These are phyloP conservation scores for Octopus sinensis DNA, from an alignment of 1,140 invertebrate genomes.

Conservation along the genomic window DNA sequence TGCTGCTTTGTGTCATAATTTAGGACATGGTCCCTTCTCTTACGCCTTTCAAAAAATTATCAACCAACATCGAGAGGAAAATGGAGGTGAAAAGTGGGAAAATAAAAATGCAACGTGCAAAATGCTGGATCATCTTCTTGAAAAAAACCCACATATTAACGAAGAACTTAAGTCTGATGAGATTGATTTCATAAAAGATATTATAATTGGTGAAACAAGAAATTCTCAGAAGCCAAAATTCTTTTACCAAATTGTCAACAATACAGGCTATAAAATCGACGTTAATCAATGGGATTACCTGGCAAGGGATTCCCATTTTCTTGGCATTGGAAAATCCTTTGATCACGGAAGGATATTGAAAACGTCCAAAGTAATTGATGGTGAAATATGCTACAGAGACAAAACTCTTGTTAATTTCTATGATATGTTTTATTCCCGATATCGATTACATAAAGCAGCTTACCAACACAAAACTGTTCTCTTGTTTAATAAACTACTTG, in stretches of 20 bases:
- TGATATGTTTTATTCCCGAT: conserved; percentile 59
- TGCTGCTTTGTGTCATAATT: conserved; percentile 69
- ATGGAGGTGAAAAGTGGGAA: neutral
- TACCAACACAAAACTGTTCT: conserved; percentile 61
- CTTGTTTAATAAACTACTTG: conserved; percentile 59
- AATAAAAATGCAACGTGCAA: neutral
- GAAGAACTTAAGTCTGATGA: neutral
- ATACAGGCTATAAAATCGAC: conserved; percentile 66
- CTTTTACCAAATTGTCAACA: conserved; percentile 65
- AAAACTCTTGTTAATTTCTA: conserved; percentile 57
- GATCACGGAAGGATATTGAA: conserved; percentile 57
- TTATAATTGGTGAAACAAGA: neutral
- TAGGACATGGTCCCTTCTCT: conserved; percentile 58
- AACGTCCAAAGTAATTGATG: conserved; percentile 51
- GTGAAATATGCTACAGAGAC: conserved; percentile 57
- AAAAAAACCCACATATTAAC: neutral
- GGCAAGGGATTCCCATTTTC: conserved; percentile 62
- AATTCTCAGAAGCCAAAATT: neutral
- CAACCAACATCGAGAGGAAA: neutral
- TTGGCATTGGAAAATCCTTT: conserved; percentile 60
- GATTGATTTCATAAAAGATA: neutral
- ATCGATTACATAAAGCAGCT: conserved; percentile 58
- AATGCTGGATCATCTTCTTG: neutral
- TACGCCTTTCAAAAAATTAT: conserved; percentile 27
- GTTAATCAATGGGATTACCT: conserved; percentile 75